Base-by-base conservation (phyloP, 2,113 vertebrate genomes). In the Raja brachyura region DNA sequence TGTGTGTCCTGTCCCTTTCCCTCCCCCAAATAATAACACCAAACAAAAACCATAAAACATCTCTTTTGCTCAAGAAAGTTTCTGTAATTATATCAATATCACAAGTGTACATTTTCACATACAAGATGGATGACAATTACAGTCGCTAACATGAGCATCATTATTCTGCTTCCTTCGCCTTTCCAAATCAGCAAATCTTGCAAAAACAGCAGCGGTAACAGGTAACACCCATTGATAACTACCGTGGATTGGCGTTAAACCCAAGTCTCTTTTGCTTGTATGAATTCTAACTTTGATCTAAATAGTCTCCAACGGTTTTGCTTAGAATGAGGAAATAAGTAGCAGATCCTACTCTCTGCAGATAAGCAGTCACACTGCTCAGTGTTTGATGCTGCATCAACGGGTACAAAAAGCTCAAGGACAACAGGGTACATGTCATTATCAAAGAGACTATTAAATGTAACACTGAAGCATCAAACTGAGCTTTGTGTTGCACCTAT, bases 81-180 rank as follows among this genome's bases (percentile, higher is more conserved):
- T 92, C 90, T 92, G 90, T 92, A 92, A 92, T 92, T 92, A 73
- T 74, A 70, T 90, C 88, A 92, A 54, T 63, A 92, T 54, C 90
- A 92, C 66, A 90, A 68, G 90, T 28, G 66, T 92, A 92, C 90
- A 73, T 92, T 92, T 92, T 92, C 66, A 92, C 66, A 92, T 92
- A 88, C 33, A 90, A 90, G 88, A 90, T 70, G 61, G 70, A 90
- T 90, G 63, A 59, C 31, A 90, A 70, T 90, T 90, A 90, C 90
- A 92, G 90, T 74, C 22, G n/a, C 90, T 92, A 74, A 74, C 16
- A 73, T 33, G 25, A 20, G 31, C 33, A 92, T 10, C 70, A 18
- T 73, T 13, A 92, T 33, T 68, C 28, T 92, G 59, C 25, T 90
- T 54, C 66, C 68, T 73, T 73, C 20, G 39, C 18, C 66, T 73